Percentiles rank a stretch among this genome's conserved stretches.
Conservation (phyloP, 2,797 vertebrate species). For the Pangasius sanitwongsei region DNA sequence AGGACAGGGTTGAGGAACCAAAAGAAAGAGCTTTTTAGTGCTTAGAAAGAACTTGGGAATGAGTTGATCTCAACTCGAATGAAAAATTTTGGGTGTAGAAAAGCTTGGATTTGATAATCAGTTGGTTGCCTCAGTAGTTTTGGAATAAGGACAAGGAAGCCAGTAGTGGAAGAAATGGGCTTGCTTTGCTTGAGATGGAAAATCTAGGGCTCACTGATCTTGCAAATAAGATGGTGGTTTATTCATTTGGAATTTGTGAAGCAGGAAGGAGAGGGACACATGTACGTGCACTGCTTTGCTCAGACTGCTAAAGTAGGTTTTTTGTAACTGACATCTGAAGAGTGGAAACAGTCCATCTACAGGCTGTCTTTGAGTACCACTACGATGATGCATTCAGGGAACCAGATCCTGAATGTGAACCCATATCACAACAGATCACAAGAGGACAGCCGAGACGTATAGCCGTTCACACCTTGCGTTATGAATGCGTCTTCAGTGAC, state of each 20-base stretch:
- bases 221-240: not conserved
- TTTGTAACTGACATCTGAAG: not conserved
- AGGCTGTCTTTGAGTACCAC: not conserved
- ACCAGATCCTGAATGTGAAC: not conserved
- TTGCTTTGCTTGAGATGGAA: slow-evolving; percentile 16
- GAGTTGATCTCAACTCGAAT: slow-evolving; percentile 20
- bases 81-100: slow-evolving; percentile 28
- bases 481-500: not conserved
- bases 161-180: not conserved
- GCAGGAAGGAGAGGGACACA: not conserved
- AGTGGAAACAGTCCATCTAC: not conserved
- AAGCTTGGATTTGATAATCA: slow-evolving; percentile 29
- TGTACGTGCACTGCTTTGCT: not conserved
- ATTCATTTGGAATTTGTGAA: not conserved
- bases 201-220: not conserved
- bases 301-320: not conserved
- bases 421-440: not conserved
- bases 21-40: not conserved
- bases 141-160: not conserved
- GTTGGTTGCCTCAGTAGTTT: not conserved
- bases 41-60: slow-evolving; percentile 1
- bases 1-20: not conserved
- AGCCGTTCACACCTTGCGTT: not conserved
- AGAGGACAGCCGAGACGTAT: not conserved
- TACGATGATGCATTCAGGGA: not conserved